Conservation (phyloP, 2,888 invertebrate species). For the Scaptomyza caliginosa region DNA sequence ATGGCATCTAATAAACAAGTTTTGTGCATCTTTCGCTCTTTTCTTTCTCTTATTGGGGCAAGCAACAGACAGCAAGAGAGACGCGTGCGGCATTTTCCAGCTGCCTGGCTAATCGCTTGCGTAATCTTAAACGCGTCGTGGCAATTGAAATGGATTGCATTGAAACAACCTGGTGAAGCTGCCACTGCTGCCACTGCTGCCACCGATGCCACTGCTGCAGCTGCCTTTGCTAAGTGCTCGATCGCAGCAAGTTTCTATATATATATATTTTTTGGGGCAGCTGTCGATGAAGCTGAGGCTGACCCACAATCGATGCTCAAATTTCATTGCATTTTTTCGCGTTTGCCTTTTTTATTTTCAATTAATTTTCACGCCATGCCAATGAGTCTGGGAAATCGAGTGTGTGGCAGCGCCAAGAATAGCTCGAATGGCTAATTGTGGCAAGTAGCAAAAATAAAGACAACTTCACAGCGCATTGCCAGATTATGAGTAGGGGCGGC, state of each 20-base stretch:
- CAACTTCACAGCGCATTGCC: constrained; percentile 35
- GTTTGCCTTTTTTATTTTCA: constrained; percentile 50
- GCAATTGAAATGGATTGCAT: constrained; percentile 77
- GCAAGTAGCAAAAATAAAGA: constrained; percentile 68
- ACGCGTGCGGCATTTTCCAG: constrained; percentile 76
- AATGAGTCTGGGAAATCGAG: constrained; percentile 38
- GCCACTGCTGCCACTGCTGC: constrained; percentile 33
- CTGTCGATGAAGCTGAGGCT: constrained; percentile 56
- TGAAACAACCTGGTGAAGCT: constrained; percentile 52
- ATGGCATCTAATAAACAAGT: constrained; percentile 71
- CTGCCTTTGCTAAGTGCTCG: constrained; percentile 34
- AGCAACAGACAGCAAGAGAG: no score
- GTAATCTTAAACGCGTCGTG: constrained; percentile 78
- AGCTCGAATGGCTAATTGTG: constrained; percentile 71
- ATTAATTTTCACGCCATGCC: constrained; percentile 73
- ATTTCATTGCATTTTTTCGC: constrained; percentile 69
- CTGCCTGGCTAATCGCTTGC: constrained; percentile 78
- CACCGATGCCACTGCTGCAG: constrained; percentile 30
- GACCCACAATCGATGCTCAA: constrained; percentile 79
- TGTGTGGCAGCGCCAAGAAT: constrained; percentile 53
- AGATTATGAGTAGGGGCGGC: constrained; percentile 28
- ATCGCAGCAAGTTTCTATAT: constrained; percentile 20
- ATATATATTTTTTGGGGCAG: constrained; percentile 26
- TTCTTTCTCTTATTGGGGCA: constrained; percentile 2
- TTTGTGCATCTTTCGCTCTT: constrained; percentile 22